phyloP scores from a whole-genome alignment of 2,888 invertebrate genomes.

The Antheraea yamamai region DNA sequence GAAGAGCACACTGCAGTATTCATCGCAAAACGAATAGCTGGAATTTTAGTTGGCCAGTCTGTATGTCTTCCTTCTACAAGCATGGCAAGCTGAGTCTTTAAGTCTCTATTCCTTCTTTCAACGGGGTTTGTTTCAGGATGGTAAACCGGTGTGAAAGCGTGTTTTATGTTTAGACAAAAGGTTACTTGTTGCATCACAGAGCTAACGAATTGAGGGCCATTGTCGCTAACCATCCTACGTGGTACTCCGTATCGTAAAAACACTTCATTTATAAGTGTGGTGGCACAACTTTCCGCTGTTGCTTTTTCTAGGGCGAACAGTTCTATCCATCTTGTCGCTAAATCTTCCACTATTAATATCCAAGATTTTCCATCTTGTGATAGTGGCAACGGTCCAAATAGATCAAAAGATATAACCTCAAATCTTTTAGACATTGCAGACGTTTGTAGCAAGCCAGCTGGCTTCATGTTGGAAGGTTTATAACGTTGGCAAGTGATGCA shows the following conservation, averaged over 20 bases:
- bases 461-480: slow-evolving; percentile 21
- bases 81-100: too few species aligned
- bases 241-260: slow-evolving; percentile 49
- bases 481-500: slow-evolving; percentile 42
- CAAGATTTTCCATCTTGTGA: slow-evolving; percentile 24
- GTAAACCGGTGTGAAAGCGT: too few species aligned
- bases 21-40: too few species aligned
- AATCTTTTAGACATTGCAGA: slow-evolving; percentile 27
- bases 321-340: slow-evolving; percentile 36
- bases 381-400: slow-evolving; percentile 38
- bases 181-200: too few species aligned
- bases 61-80: too few species aligned
- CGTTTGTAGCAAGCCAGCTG: slow-evolving; percentile 23
- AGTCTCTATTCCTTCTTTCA: too few species aligned
- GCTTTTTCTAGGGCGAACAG: slow-evolving; percentile 35
- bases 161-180: too few species aligned
- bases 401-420: slow-evolving; percentile 45
- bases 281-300: slow-evolving; percentile 40
- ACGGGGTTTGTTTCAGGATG: too few species aligned
- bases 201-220: too few species aligned
- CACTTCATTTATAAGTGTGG: slow-evolving; percentile 43
- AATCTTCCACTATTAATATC: slow-evolving; percentile 36
- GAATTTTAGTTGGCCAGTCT: too few species aligned
- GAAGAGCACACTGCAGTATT: too few species aligned
- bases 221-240: slow-evolving; percentile 33